These are phyloP conservation scores for Erynnis tages DNA, from an alignment of 2,888 invertebrate genomes.

Conservation along the genomic window DNA sequence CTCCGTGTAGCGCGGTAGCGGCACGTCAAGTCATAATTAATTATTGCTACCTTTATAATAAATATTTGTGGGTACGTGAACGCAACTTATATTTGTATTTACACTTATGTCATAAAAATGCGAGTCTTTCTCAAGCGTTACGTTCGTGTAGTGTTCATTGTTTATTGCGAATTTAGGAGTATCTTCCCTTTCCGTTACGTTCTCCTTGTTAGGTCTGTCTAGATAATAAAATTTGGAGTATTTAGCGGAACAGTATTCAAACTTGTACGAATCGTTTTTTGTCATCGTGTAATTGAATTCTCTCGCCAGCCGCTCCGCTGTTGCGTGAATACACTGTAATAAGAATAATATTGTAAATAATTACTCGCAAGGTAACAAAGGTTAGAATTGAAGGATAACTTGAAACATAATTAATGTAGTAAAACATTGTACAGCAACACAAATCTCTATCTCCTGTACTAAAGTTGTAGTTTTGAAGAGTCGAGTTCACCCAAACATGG, in stretches of 20 bases:
- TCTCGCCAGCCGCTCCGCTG: constrained; percentile 86
- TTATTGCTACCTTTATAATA: constrained; percentile 86
- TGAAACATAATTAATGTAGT: too few relatives aligned
- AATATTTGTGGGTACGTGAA: constrained; percentile 97
- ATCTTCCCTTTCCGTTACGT: constrained; percentile 24
- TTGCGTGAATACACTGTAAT: constrained; percentile 87
- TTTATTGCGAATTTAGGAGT: constrained; percentile 59
- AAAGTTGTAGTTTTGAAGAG: too few relatives aligned
- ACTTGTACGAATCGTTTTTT: constrained; percentile 64
- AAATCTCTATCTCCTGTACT: too few relatives aligned
- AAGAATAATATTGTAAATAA: not conserved
- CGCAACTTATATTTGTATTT: constrained; percentile 90
- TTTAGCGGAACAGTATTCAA: constrained; percentile 91
- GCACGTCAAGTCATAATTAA: not conserved
- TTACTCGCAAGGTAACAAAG: too few relatives aligned
- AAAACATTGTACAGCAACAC: too few relatives aligned
- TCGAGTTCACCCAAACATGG: too few relatives aligned
- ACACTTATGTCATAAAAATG: constrained; percentile 93
- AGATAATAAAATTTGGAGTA: constrained; percentile 81
- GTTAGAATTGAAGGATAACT: too few relatives aligned
- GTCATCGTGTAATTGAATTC: constrained; percentile 70
- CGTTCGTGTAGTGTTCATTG: constrained; percentile 70
- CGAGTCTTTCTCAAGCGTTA: constrained; percentile 85
- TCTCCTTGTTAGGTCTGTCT: constrained; percentile 35
- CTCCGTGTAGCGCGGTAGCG: too few relatives aligned